Evolutionary conservation across 92 coral and sea anemone species (phyloP), one percentile per base, ranked within the genome.

Genomic region (Paragorgia papillata): DNA sequence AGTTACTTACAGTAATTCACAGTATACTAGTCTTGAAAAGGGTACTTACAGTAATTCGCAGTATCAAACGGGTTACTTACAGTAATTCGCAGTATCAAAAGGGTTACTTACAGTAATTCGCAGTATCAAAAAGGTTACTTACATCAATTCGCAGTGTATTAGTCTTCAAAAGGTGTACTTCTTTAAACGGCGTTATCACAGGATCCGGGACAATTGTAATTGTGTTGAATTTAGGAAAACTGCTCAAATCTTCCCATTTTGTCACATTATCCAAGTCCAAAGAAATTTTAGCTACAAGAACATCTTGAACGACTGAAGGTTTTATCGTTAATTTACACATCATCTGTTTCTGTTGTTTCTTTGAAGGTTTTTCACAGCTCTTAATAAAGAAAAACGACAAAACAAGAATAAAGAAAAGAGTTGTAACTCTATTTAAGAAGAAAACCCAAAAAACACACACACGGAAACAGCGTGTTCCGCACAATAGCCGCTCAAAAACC

Each of bases 141-240:
- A n/a, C n/a, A n/a, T n/a, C n/a, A n/a, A n/a, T n/a, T n/a, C n/a
- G n/a, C n/a, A n/a, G n/a, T n/a, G 14, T 25, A 1, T 24, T 3
- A 55, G 10, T 54, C n/a, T 34, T 63, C 17, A 37, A 57, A 18
- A 58, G 15, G 53, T 39, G 17, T 54, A 35, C 58, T 33, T 0
- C 27, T 9, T 57, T 6, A 29, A 67, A 67, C 30, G 44, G 44
- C 18, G 44, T 22, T 67, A 67, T 67, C 24, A 44, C 58, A 8
- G 74, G 74, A 44, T 67, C 57, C 2, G 74, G 74, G 13, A 67
- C 56, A 44, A 67, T 22, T 18, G 35, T 41, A 67, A 67, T 28
- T 22, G 13, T 14, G 37, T 22, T 24, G 21, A 67, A 67, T 50
- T 65, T 21, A 32, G 57, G 74, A 66, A 39, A 66, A 66, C 32